These are phyloP conservation scores for Catostomus latipinnis DNA, from an alignment of 2,797 vertebrate genomes.

Conservation along the genomic window DNA sequence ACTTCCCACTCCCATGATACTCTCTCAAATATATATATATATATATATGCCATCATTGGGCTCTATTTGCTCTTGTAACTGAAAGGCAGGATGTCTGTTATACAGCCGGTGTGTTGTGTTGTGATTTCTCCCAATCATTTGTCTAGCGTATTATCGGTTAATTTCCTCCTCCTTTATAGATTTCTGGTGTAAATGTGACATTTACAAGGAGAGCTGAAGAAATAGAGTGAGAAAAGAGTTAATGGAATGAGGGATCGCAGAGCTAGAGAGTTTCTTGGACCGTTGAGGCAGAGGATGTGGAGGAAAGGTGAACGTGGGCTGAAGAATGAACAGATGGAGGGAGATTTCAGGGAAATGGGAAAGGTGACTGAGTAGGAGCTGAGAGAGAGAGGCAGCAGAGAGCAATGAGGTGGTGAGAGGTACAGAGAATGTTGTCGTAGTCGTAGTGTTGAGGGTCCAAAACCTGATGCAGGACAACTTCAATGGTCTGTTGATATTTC, in stretches of 20 bases:
- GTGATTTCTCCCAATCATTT: too few species aligned
- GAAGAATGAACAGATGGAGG: constrained; percentile 26
- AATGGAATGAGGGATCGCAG: neutral
- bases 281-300: constrained; percentile 19
- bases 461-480: constrained; percentile 22
- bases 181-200: too few species aligned
- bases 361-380: constrained; percentile 35
- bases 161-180: too few species aligned
- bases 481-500: constrained; percentile 17
- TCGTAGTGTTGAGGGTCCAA: constrained; percentile 34
- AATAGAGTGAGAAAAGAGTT: neutral
- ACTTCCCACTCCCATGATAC: too few species aligned
- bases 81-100: too few species aligned
- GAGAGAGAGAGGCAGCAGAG: constrained; percentile 1
- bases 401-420: constrained; percentile 14
- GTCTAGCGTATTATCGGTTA: too few species aligned
- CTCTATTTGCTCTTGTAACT: too few species aligned
- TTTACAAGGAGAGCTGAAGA: too few species aligned
- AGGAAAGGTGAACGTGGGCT: constrained; percentile 34
- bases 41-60: too few species aligned
- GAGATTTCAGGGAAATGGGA: constrained; percentile 11
- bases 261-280: constrained; percentile 5
- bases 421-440: constrained; percentile 15
- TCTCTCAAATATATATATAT: too few species aligned
- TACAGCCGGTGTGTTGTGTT: too few species aligned